Evolutionary conservation across 1,140 invertebrate species (phyloP), one percentile per base, ranked within the genome.

Genomic region (Drosophila prosaltans): DNA sequence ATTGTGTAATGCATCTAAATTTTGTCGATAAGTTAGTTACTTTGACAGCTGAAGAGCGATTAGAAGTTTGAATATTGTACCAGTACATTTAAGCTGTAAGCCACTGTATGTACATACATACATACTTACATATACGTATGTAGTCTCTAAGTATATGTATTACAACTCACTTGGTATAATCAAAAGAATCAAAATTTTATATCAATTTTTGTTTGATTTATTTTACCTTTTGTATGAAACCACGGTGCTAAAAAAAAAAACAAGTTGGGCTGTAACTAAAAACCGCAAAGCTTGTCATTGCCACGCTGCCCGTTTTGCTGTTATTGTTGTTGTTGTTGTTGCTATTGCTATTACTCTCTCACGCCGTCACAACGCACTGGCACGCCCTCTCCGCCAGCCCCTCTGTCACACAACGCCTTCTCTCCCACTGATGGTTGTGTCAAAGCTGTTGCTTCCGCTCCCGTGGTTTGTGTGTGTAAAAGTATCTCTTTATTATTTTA

Each of bases 371-470:
- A 24, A 55, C 62, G 71, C 81, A 70, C 61, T 78, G 45, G 7
- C 74, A 72, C 74, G 80, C 60, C 67, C 41, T 58, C 69, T 62
- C 63, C 60, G 21, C 36, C 39, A 43, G n/a, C 71, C 39, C 6
- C 3, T 36, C 32, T 36, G 16, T 16, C 16, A 16, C 16, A 16
- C 32, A 10, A 58, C 58, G 74, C 36, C 45, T 60, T 55, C 43
- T 55, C 43, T 54, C 61, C 32, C 32, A 26, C 24, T 51, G 21
- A 51, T 10, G 45, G 45, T 51, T 43, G 73, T 78, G 74, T 74
- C 69, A 72, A 82, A 85, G 82, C 78, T 80, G 83, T 88, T 82
- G 82, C 82, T 86, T 86, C 82, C 82, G 83, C 82, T 86, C 79
- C 67, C 74, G 72, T 67, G 68, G 73, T 72, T 78, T 67, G 32